These are phyloP conservation scores for Rhingia campestris DNA, from an alignment of 2,888 invertebrate genomes.

Conservation along the genomic window DNA sequence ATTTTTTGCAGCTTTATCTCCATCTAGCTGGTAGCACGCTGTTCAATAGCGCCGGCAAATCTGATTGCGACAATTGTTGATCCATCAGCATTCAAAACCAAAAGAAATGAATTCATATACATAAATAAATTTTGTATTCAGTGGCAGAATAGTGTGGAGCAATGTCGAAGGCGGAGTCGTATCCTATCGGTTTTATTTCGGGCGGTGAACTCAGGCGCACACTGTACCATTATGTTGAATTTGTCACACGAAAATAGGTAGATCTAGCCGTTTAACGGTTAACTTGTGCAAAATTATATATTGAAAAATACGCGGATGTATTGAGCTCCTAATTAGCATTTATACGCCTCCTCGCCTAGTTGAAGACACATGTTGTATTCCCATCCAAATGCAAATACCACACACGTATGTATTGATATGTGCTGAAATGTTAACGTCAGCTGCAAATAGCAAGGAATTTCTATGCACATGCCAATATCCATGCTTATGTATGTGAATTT, in stretches of 20 bases:
- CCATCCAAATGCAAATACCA: conserved; percentile 63
- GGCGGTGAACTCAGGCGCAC: background rate
- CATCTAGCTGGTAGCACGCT: conserved; percentile 9
- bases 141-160: conserved; percentile 13
- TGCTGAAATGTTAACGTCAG: conserved; percentile 11
- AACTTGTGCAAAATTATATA: conserved; percentile 6
- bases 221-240: background rate
- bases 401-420: background rate
- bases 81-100: conserved; percentile 58
- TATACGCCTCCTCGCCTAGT: conserved; percentile 60
- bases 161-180: conserved; percentile 6
- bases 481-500: background rate
- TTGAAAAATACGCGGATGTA: conserved; percentile 33
- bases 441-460: background rate
- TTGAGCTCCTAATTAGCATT: conserved; percentile 64
- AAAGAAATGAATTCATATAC: conserved; percentile 56
- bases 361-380: conserved; percentile 61
- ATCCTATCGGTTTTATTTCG: conserved; percentile 27
- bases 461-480: background rate
- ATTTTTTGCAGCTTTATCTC: conserved; percentile 4
- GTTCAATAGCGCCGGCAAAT: conserved; percentile 20
- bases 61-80: conserved; percentile 68
- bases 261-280: background rate
- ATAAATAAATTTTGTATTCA: conserved; percentile 62
- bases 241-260: background rate